Base-by-base conservation (phyloP, 2,797 vertebrate genomes). In the Clamator glandarius region DNA sequence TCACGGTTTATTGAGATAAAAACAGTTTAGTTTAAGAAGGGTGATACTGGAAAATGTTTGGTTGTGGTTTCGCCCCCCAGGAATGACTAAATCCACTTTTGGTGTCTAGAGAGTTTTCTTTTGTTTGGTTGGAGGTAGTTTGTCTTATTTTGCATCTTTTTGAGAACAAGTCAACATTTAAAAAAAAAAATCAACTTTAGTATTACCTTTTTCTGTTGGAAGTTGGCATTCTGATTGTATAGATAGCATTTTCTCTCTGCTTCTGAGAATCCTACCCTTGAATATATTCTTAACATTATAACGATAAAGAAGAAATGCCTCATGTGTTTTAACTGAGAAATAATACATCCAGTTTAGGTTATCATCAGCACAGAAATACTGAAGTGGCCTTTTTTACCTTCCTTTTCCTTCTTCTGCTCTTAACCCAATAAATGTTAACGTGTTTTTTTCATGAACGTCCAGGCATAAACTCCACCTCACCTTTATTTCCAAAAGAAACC, bases 301-400 rank as follows among this genome's bases (percentile, higher is more conserved):
- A 63, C 16, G 13, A 51, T 81, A 77, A 82, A 62, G 26, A 84
- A 85, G 29, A 86, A 86, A 81, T 31, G 20, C 15, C 11, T 89
- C 48, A 55, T 55, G 76, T 68, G 5, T 72, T 92, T 93, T 68
- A 90, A 67, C 36, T 89, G 39, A 55, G 92, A 89, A 93, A 52
- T 25, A 51, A 25, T 74, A 58, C 26, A 31, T 91, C 90, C 41
- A 64, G 0, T 70, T 78, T 41, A 66, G 39, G 39, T 39, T 39
- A 39, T 81, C 55, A 75, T 85, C 52, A n/a, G 51, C 69, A 78
- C 48, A 66, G 23, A 94, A 88, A 50, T 75, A 80, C 7, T 70
- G 21, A 13, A 20, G 11, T 57, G 36, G 18, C 51, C 7, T 69
- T 26, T 51, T 59, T 72, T 31, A 35, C 39, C 7, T 85, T 77